Conservation (phyloP, 2,113 vertebrate genomes). For the Entelurus aequoreus region DNA sequence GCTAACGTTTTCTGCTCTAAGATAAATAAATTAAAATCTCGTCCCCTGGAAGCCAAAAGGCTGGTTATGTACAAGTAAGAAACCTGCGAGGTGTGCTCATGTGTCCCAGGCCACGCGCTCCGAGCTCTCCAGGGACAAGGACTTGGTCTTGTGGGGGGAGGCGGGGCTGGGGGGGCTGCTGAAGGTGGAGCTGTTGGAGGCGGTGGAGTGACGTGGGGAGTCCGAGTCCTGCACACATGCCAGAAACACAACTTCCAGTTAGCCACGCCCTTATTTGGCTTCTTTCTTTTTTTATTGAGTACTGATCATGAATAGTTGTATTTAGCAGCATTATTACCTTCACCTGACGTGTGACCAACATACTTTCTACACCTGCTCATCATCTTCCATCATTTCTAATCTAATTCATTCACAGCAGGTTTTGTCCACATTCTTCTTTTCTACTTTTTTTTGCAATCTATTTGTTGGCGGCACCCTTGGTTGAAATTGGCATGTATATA, state of each 20-base stretch:
- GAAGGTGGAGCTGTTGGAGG: slow-evolving; percentile 98
- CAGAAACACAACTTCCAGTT: no score
- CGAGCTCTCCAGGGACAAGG: slow-evolving; percentile 93
- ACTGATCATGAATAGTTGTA: no score
- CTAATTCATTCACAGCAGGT: no score
- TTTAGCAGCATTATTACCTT: no score
- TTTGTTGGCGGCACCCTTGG: no score
- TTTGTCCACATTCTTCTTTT: no score
- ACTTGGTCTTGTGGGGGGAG: slow-evolving; percentile 95
- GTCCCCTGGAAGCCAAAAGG: slow-evolving; percentile 55
- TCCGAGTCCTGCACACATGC: slow-evolving; percentile 85
- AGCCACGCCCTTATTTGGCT: not conserved
- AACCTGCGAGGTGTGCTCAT: slow-evolving; percentile 65
- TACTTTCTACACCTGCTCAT: no score
- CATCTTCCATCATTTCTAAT: no score
- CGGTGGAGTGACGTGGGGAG: slow-evolving; percentile 94
- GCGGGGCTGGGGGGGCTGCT: slow-evolving; percentile 95
- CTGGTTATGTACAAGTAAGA: slow-evolving; percentile 66
- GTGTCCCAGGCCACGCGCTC: slow-evolving; percentile 94
- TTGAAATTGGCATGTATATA: no score
- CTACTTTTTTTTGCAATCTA: no score
- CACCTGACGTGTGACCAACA: no score
- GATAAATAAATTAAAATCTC: slow-evolving; percentile 74
- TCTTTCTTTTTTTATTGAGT: not conserved
- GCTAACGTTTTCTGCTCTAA: slow-evolving; percentile 43